Evolutionary conservation across 2,888 invertebrate genomes (phyloP), one percentile per base, ranked within the genome.

Genomic region (Acleris holmiana): DNA sequence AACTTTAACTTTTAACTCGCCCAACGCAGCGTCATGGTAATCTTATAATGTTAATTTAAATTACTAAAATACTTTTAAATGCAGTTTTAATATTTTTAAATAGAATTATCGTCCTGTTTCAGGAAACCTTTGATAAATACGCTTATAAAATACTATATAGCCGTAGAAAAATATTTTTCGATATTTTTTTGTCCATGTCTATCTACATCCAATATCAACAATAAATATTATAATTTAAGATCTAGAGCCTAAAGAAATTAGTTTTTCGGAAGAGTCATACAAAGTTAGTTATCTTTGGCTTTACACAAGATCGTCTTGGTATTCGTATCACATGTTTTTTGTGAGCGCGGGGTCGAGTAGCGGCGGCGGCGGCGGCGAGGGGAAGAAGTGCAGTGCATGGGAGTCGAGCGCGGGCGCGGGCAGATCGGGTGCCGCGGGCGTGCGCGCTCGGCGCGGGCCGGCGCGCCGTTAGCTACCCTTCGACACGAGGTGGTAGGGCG

Each of bases 231-330:
- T 25, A 50, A 65, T 55, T 25, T 64, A 40, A 48, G 29, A 53
- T 64, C 53, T 48, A 58, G 58, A 59, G 48, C 53, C 49, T 51
- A 56, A 41, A 15, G 25, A 40, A 23, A 54, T 25, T 25, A 47
- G 8, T 48, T 59, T 44, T 58, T 40, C 25, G 49, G 49, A 50
- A 65, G 55, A 55, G 58, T 65, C 54, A 41, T 54, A 60, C 54
- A 57, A 49, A 35, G 44, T 15, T 58, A 13, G 41, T 61, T 40
- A 54, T 79, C 78, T 78, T 82, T 76, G 78, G 78, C 71, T 76
- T 84, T 85, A 91, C 75, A 91, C 89, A 73, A 89, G 79, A 77
- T 91, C 89, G 61, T 89, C 89, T 80, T 88, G 88, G 66, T 78
- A 77, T 67, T 88, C 84, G 75, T 91, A 91, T 91, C 91, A 91